Percentiles rank a stretch among this genome's conserved stretches.
Conservation (phyloP, 92 coral and sea anemone species). For the Palythoa grandiflora region DNA sequence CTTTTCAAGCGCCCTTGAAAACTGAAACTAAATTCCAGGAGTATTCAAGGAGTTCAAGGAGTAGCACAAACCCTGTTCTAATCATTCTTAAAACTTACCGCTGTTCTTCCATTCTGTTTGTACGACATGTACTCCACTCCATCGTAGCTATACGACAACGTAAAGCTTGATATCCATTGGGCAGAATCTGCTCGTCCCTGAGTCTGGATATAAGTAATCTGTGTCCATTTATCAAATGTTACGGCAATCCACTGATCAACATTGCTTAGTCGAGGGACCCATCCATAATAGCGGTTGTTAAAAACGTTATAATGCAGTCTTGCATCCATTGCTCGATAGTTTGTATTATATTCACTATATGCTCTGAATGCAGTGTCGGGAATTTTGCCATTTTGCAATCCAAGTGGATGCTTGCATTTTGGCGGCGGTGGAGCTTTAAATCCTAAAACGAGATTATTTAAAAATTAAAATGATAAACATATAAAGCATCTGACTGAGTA, state of each 20-base stretch:
- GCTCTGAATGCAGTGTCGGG: constrained; percentile 52
- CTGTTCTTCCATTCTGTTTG: constrained; percentile 37
- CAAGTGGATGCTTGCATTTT: constrained; percentile 37
- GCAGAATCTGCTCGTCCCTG: constrained; percentile 49
- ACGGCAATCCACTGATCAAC: constrained; percentile 51
- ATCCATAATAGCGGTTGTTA: constrained; percentile 35
- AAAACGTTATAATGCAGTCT: constrained; percentile 29
- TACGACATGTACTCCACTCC: constrained; percentile 23
- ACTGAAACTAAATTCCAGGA: too few species aligned
- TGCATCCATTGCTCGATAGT: constrained; percentile 22
- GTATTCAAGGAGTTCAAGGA: too few species aligned
- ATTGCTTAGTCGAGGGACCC: constrained; percentile 27
- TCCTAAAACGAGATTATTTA: constrained; percentile 7
- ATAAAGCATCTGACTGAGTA: too few species aligned
- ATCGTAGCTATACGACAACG: constrained; percentile 37
- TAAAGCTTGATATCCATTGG: constrained; percentile 55
- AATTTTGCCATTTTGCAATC: constrained; percentile 54
- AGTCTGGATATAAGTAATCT: constrained; percentile 45
- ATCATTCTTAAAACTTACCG: background rate
- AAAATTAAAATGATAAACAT: too few species aligned
- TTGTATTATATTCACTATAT: constrained; percentile 11
- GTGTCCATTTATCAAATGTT: constrained; percentile 45
- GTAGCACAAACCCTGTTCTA: too few species aligned
- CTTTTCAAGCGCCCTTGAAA: too few species aligned
- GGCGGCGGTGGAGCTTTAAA: constrained; percentile 35